Evolutionary conservation across 2,797 vertebrate genomes (phyloP).

Genomic region (Syngnathus rostellatus): DNA sequence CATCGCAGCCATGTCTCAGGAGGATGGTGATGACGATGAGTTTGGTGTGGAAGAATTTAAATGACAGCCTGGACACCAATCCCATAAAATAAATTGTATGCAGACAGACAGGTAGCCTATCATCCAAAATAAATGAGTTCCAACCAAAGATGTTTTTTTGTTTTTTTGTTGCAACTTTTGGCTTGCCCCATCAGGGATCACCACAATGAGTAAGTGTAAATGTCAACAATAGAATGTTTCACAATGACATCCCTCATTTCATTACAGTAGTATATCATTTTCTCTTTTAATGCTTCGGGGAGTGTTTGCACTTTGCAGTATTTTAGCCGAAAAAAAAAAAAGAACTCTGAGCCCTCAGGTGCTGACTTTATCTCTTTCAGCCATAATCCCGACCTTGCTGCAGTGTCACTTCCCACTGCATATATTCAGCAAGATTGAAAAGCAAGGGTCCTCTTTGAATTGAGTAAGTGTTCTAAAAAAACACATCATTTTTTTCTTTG

Average conservation of each 20-base stretch:
- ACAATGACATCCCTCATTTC: neutral
- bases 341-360: neutral
- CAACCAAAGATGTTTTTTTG: neutral
- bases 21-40: neutral
- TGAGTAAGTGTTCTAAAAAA: neutral
- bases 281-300: neutral
- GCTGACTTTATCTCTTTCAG: constrained; percentile 4
- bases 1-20: too few species aligned
- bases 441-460: neutral
- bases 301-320: neutral
- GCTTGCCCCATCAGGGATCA: too few species aligned
- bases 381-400: constrained; percentile 3
- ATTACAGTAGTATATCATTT: neutral
- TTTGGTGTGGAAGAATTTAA: neutral
- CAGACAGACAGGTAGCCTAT: neutral
- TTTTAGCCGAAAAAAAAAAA: neutral
- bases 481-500: neutral
- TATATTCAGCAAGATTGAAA: neutral
- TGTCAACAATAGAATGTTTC: neutral
- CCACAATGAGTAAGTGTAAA: too few species aligned
- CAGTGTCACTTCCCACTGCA: neutral
- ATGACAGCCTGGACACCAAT: neutral
- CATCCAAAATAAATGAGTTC: neutral
- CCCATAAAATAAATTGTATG: neutral
- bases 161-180: neutral